Evolutionary conservation across 2,113 vertebrate species (phyloP).

Genomic region (Dicaeum eximium): DNA sequence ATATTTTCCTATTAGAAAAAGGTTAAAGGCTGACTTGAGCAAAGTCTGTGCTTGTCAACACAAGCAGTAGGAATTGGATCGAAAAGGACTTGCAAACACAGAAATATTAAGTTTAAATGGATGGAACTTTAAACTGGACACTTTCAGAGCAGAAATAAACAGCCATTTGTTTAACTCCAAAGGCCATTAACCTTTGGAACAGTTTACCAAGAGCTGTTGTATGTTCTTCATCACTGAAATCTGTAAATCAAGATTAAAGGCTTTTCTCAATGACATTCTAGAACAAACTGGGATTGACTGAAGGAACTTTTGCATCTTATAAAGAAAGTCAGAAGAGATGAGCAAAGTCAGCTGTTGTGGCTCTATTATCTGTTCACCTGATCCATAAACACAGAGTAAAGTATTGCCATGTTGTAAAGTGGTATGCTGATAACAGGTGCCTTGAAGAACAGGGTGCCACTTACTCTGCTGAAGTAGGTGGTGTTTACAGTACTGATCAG

Average conservation of each 20-base stretch:
- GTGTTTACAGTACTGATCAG: background rate
- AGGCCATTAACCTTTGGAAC: conserved; percentile 57
- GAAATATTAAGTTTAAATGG: conserved; percentile 33
- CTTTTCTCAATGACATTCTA: conserved; percentile 19
- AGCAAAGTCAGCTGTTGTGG: background rate
- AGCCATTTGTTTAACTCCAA: conserved; percentile 57
- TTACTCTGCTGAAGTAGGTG: background rate
- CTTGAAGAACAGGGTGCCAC: background rate
- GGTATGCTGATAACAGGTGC: background rate
- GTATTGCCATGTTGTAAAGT: background rate
- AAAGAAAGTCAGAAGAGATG: conserved; percentile 4
- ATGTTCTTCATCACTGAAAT: conserved; percentile 16
- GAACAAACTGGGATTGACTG: conserved; percentile 4
- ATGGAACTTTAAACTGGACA: conserved; percentile 43
- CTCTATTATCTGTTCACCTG: background rate
- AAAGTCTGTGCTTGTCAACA: conserved; percentile 5
- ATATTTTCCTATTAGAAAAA: background rate
- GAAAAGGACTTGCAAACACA: conserved; percentile 6
- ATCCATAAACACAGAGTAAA: background rate
- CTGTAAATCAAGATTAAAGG: conserved; percentile 43
- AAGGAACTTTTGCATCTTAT: background rate
- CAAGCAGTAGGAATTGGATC: background rate
- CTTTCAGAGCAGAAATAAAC: conserved; percentile 39
- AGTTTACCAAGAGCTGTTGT: conserved; percentile 18
- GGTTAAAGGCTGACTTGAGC: background rate